These are phyloP conservation scores for Lagopus muta DNA, from an alignment of 2,113 vertebrate genomes.

Conservation along the genomic window DNA sequence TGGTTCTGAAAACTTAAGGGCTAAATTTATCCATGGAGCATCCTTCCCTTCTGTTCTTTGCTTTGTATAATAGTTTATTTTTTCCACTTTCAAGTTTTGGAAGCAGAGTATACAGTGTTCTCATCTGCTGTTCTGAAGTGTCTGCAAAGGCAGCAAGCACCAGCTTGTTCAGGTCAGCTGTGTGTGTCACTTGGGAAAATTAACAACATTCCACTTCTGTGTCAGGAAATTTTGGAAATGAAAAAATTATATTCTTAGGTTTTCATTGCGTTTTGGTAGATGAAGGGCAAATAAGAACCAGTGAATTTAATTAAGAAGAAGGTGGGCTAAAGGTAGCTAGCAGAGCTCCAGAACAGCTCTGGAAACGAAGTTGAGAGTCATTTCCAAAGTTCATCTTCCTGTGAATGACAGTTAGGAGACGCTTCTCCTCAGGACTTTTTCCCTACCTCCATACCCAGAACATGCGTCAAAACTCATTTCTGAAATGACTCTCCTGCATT, in stretches of 20 bases:
- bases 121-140: background rate
- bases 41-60: background rate
- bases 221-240: background rate
- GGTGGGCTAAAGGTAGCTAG: background rate
- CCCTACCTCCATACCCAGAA: background rate
- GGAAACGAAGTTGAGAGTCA: background rate
- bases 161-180: background rate
- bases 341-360: background rate
- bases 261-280: background rate
- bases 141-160: background rate
- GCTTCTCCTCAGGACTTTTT: background rate
- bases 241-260: background rate
- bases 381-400: background rate
- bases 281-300: background rate
- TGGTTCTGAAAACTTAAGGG: background rate
- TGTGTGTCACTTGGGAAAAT: background rate
- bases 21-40: background rate
- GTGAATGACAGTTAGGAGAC: background rate
- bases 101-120: background rate
- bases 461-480: background rate
- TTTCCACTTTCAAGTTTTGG: background rate
- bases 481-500: accelerated
- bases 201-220: background rate
- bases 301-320: background rate
- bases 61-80: background rate